These are phyloP conservation scores for Syngnathus rostellatus DNA, from an alignment of 2,797 vertebrate species.

Conservation along the genomic window DNA sequence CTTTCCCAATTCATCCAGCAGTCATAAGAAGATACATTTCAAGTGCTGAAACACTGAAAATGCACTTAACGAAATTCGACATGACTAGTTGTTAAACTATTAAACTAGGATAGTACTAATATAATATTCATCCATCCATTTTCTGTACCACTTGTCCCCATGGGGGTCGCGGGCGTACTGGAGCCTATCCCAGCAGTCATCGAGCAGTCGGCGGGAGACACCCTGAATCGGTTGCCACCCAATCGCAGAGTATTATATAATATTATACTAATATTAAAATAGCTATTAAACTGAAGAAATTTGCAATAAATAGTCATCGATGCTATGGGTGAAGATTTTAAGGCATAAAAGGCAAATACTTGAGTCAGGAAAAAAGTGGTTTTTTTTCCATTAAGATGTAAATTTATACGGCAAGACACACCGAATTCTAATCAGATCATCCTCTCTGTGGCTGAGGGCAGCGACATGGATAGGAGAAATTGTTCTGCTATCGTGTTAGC, in stretches of 20 bases:
- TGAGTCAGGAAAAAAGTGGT: conserved; percentile 25
- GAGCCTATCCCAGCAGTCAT: too few relatives aligned
- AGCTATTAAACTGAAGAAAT: background rate
- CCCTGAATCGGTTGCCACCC: too few relatives aligned
- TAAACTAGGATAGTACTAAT: too few relatives aligned
- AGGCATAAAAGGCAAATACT: conserved; percentile 14
- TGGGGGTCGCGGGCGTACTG: too few relatives aligned
- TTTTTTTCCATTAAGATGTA: conserved; percentile 48
- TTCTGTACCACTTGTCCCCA: too few relatives aligned
- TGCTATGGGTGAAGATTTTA: conserved; percentile 7
- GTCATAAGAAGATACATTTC: background rate
- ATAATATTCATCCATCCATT: too few relatives aligned
- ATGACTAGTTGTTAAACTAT: background rate
- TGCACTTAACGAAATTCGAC: background rate
- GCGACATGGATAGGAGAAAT: conserved; percentile 29
- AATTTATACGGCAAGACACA: conserved; percentile 56
- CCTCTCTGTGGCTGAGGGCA: conserved; percentile 50
- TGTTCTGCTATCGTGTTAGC: conserved; percentile 37
- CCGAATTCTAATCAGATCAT: conserved; percentile 61
- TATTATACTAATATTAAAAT: too few relatives aligned
- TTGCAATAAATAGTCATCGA: conserved; percentile 13
- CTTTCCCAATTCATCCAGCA: background rate
- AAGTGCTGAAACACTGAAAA: background rate
- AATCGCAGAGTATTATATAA: too few relatives aligned
- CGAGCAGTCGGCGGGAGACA: too few relatives aligned